Base-by-base conservation (phyloP, 2,797 vertebrate genomes). In the Sylvilagus floridanus region DNA sequence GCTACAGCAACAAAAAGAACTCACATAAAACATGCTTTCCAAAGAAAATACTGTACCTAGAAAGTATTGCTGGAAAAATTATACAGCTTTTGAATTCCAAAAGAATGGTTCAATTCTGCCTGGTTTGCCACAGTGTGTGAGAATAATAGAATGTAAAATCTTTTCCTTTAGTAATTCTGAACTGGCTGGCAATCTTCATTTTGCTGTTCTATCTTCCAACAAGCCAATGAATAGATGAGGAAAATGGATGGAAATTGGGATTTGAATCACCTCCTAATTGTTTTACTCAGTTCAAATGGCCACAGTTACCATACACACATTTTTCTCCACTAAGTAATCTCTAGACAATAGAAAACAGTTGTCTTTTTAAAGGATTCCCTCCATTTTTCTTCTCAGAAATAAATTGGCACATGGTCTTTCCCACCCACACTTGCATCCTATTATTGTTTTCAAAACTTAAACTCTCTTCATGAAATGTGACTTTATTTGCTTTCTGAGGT, bases 261-360 rank as follows among this genome's bases (percentile, higher is more conserved):
- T 97, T 97, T 96, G 62, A 95, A 94, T 90, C 86, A 86, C 42
- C 0, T 95, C 96, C 72, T 96, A 93, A 96, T 86, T 88, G 95
- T 92, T 71, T 83, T 91, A 83, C 73, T 96, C 93, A 71, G 63
- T 91, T 98, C 90, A 96, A 47, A 93, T 77, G 93, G 83, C 95
- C 65, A 35, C 81, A 91, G 94, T 42, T 94, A 95, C 90, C 89
- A 88, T 66, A 95, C 60, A 19, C 71, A 92, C 84, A 94, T 93
- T 98, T 98, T 97, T 95, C 84, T 90, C 57, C 35, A 52, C 62
- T 91, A 85, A 96, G n/a, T 91, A 88, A 97, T 94, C 83, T 89
- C 84, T 32, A 88, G 84, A 93, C 96, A 91, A 96, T 88, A 92
- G 93, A 97, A 96, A 95, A 96, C 76, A 95, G 88, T 93, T 82